Percentiles rank a stretch among this genome's conserved stretches.
Evolutionary conservation across 1,140 invertebrate genomes (phyloP).

Genomic region (Ips typographus): DNA sequence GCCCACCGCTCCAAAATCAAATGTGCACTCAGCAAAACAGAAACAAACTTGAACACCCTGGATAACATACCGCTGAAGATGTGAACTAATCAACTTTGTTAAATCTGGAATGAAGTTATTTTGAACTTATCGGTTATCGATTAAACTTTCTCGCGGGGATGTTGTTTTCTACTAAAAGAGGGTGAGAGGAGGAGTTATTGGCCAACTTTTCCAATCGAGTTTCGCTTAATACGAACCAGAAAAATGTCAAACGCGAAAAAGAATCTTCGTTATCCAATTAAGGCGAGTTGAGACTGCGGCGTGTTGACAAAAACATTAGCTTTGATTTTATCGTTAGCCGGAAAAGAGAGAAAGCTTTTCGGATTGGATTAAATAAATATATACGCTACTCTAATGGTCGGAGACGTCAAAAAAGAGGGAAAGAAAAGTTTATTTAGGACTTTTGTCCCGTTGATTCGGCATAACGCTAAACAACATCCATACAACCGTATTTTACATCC

Average conservation of each 20-base stretch:
- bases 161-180: slow-evolving; percentile 8
- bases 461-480: too few relatives aligned
- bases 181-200: slow-evolving; percentile 15
- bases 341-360: background rate
- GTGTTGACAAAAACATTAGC: slow-evolving; percentile 31
- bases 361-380: slow-evolving; percentile 20
- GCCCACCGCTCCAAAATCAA: too few relatives aligned
- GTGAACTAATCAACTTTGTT: too few relatives aligned
- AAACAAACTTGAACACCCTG: too few relatives aligned
- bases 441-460: too few relatives aligned
- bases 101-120: too few relatives aligned
- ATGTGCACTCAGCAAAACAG: too few relatives aligned
- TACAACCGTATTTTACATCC: slow-evolving; percentile 3
- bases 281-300: slow-evolving; percentile 20
- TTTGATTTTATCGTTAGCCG: slow-evolving; percentile 17
- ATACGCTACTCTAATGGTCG: too few relatives aligned
- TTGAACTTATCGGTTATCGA: too few relatives aligned
- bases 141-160: slow-evolving; percentile 3
- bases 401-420: too few relatives aligned
- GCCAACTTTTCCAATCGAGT: slow-evolving; percentile 33
- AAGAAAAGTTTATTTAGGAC: too few relatives aligned
- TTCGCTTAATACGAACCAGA: slow-evolving; percentile 33
- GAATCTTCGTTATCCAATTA: slow-evolving; percentile 32
- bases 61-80: too few relatives aligned
- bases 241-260: slow-evolving; percentile 31